Base-by-base conservation (phyloP, 2,888 invertebrate genomes). In the Chelonus formosanus region DNA sequence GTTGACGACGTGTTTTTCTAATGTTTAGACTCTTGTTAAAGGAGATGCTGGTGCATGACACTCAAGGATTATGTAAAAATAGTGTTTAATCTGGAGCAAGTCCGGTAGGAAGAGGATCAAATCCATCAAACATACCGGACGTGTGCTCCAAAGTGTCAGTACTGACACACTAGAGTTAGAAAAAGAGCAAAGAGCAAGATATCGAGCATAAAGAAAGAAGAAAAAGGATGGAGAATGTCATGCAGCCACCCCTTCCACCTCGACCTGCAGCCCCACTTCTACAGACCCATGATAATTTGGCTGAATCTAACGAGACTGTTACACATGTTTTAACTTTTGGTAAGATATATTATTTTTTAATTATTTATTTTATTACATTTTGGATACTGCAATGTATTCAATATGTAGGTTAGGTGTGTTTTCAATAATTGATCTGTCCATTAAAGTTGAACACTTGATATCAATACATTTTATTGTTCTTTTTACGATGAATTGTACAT, bases 261-360 rank as follows among this genome's bases (percentile, higher is more conserved):
- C 44, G 34, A 43, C 60, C 65, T 35, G 62, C 66, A 5, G 65
- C 64, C 6, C 67, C 65, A 55, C 69, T 73, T 34, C 71, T 74
- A 8, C 66, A 69, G 58, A 60, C 67, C 45, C 35, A 63, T 59
- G 54, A 40, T 50, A 53, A 70, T 70, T 71, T 68, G 40, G 62
- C 67, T 56, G 72, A 72, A 62, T 55, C 67, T 67, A 69, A 67
- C 52, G 79, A 78, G 66, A 76, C 87, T 78, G 86, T 88, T 82
- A 88, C 86, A 67, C 88, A 87, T 79, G 85, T 86, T 76, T 85
- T 88, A 74, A 88, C 87, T 71, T 88, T 87, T 78, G 88, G 88
- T 88, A 76, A 67, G 80, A 73, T 63, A 43, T 44, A 63, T 56
- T 67, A 20, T n/a, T 44, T 34, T 10, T 34, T 7, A 35, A 44